phyloP scores from a whole-genome alignment of 1,140 invertebrate species.

The Diabrotica virgifera region DNA sequence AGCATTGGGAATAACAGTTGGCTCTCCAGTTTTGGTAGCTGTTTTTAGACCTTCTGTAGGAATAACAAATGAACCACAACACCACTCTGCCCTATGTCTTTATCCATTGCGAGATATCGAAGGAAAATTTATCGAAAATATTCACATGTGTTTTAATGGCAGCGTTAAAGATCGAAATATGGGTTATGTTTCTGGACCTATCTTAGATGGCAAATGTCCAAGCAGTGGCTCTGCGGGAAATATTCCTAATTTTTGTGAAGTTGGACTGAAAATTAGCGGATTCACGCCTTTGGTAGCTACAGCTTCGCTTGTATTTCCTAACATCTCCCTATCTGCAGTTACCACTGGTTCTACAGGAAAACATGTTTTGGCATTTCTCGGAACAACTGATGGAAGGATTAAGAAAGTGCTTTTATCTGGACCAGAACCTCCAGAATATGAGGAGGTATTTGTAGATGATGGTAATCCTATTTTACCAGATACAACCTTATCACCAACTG shows the following conservation, averaged over 20 bases:
- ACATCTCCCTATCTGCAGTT: slow-evolving; percentile 78
- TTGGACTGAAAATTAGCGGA: slow-evolving; percentile 89
- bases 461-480: slow-evolving; percentile 77
- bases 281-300: slow-evolving; percentile 72
- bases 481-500: slow-evolving; percentile 73
- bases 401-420: slow-evolving; percentile 77
- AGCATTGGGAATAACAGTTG: slow-evolving; percentile 72
- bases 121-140: slow-evolving; percentile 91
- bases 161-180: slow-evolving; percentile 87
- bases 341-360: slow-evolving; percentile 79
- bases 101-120: slow-evolving; percentile 86
- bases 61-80: slow-evolving; percentile 72
- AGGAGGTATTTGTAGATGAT: slow-evolving; percentile 69
- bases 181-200: slow-evolving; percentile 89
- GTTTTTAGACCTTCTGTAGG: slow-evolving; percentile 82
- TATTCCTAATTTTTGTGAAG: slow-evolving; percentile 88
- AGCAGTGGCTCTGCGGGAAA: slow-evolving; percentile 81
- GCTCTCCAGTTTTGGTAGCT: slow-evolving; percentile 75
- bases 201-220: slow-evolving; percentile 86
- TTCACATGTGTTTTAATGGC: slow-evolving; percentile 95
- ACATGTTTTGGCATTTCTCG: slow-evolving; percentile 89
- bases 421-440: slow-evolving; percentile 69
- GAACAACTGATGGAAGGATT: slow-evolving; percentile 72
- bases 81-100: slow-evolving; percentile 80
- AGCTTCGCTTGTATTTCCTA: slow-evolving; percentile 73